Conservation (phyloP, 92 coral and sea anemone species). For the Montipora capitata region DNA sequence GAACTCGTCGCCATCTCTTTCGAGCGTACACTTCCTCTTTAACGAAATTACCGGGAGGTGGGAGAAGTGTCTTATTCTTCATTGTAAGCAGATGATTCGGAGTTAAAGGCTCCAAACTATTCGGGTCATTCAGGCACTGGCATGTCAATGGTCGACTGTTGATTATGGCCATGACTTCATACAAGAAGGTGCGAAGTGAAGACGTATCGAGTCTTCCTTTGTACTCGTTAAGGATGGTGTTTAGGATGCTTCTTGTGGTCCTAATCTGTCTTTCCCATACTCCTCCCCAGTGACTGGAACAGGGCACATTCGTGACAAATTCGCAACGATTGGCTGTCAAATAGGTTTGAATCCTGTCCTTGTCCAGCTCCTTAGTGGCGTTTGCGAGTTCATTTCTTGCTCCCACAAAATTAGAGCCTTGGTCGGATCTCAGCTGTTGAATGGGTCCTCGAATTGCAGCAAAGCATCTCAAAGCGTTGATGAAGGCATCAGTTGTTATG, state of each 20-base stretch:
- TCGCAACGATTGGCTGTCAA: conserved; percentile 9
- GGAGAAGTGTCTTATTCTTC: conserved; percentile 26
- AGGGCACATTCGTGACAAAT: conserved; percentile 13
- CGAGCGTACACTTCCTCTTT: conserved; percentile 16
- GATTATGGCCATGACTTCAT: conserved; percentile 11
- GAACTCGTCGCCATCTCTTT: conserved; percentile 31
- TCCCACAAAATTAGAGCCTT: conserved; percentile 42
- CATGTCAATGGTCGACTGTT: conserved; percentile 32
- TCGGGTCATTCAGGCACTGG: conserved; percentile 18
- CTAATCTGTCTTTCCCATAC: conserved; percentile 20
- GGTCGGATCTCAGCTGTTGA: conserved; percentile 44
- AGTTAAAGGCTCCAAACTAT: conserved; percentile 7
- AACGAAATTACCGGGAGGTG: conserved; percentile 14
- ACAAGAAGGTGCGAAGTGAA: conserved; percentile 14
- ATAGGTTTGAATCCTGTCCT: conserved; percentile 5
- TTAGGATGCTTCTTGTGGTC: conserved; percentile 19
- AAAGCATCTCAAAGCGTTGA: conserved; percentile 39
- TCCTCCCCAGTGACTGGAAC: conserved; percentile 35
- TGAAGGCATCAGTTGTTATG: conserved; percentile 44
- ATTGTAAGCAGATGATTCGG: conserved; percentile 4
- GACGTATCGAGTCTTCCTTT: conserved; percentile 10
- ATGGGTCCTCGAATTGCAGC: conserved; percentile 31
- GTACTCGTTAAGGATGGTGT: background rate
- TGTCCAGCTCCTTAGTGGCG: conserved; percentile 21
- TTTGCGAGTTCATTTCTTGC: conserved; percentile 41